Evolutionary conservation across 2,888 invertebrate genomes (phyloP).

Genomic region (Drosophila aldrichi): DNA sequence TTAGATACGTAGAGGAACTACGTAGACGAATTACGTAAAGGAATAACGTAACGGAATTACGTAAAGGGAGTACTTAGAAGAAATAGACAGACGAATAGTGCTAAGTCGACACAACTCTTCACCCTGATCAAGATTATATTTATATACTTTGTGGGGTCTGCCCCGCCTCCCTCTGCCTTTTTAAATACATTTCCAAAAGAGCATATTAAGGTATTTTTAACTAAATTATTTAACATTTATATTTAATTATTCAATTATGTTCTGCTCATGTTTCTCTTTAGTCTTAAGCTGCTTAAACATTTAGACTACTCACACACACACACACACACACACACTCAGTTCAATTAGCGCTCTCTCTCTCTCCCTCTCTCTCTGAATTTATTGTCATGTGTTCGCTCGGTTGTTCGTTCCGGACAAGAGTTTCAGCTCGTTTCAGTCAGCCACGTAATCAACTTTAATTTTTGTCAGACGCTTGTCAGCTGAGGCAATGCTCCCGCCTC

Average conservation of each 20-base stretch:
- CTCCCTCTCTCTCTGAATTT: slow-evolving; percentile 23
- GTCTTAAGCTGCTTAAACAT: slow-evolving; percentile 28
- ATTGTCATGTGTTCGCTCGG: slow-evolving; percentile 1
- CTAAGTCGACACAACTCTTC: too few species aligned
- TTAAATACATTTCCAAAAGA: too few species aligned
- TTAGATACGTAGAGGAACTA: too few species aligned
- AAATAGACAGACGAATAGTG: too few species aligned
- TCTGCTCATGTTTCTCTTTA: background rate
- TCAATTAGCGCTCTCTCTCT: slow-evolving; percentile 46
- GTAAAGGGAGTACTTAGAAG: too few species aligned
- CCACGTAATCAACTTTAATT: slow-evolving; percentile 52
- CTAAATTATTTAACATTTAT: background rate
- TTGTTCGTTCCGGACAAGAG: background rate
- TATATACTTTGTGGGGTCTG: too few species aligned
- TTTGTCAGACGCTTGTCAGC: slow-evolving; percentile 18
- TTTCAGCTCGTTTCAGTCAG: slow-evolving; percentile 4
- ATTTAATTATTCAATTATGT: slow-evolving; percentile 5
- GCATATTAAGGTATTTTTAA: background rate
- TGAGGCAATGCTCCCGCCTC: background rate
- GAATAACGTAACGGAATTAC: too few species aligned
- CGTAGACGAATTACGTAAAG: too few species aligned
- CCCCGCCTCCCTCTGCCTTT: too few species aligned
- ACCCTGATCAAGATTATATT: too few species aligned
- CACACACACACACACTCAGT: slow-evolving; percentile 27
- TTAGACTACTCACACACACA: slow-evolving; percentile 23